These are phyloP conservation scores for Hippopotamus amphibius DNA, from an alignment of 2,113 vertebrate species.

Conservation along the genomic window DNA sequence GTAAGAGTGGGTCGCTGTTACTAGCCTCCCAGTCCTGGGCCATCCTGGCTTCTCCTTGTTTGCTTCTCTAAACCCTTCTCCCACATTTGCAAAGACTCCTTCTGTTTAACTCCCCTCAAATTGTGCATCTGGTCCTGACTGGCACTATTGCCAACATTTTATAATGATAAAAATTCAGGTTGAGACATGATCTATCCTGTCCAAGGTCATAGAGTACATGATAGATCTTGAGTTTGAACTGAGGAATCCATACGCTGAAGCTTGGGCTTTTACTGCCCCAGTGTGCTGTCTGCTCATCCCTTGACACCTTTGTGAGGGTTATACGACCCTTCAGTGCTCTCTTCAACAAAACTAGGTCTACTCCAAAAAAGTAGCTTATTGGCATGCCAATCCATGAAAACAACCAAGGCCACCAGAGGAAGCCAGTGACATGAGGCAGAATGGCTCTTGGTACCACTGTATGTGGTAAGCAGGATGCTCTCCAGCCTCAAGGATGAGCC, in stretches of 20 bases:
- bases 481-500: not conserved
- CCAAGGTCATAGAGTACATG: not conserved
- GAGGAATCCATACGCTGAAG: not conserved
- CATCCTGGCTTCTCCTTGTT: not conserved
- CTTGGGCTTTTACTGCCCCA: not conserved
- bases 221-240: not conserved
- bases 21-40: not conserved
- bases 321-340: not conserved
- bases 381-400: not conserved
- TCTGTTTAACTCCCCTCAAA: not conserved
- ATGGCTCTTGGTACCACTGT: not conserved
- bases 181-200: not conserved
- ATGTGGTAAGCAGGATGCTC: rapidly evolving
- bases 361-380: not conserved
- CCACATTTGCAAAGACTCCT: not conserved
- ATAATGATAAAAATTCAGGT: constrained; percentile 33
- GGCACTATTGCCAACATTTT: not conserved
- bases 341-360: constrained; percentile 1
- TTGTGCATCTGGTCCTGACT: not conserved
- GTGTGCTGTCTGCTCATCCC: not conserved
- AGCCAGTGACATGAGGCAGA: not conserved
- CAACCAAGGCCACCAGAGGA: not conserved
- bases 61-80: not conserved
- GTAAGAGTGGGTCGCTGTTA: not conserved
- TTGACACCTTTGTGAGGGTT: not conserved